Evolutionary conservation across 2,888 invertebrate species (phyloP).

Genomic region (Spilosoma lubricipeda): DNA sequence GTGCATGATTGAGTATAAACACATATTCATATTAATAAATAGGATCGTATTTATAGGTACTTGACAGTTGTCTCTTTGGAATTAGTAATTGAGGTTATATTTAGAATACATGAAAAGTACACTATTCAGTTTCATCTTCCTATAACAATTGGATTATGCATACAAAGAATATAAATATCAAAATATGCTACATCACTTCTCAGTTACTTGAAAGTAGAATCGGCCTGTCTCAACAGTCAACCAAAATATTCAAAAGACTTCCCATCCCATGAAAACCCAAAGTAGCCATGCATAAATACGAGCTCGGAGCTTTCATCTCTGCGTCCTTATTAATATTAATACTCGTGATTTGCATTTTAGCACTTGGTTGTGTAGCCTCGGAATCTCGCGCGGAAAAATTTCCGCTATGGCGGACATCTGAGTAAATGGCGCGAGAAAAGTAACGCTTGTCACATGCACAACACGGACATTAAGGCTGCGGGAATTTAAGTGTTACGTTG

Average conservation of each 20-base stretch:
- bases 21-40: too few species aligned
- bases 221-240: slow-evolving; percentile 15
- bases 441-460: slow-evolving; percentile 67
- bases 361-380: slow-evolving; percentile 58
- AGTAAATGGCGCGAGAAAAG: slow-evolving; percentile 83
- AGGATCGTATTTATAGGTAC: too few species aligned
- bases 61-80: too few species aligned
- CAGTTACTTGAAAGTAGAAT: slow-evolving; percentile 11
- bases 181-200: neutral
- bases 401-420: slow-evolving; percentile 77
- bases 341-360: slow-evolving; percentile 78
- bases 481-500: slow-evolving; percentile 50
- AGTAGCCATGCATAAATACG: slow-evolving; percentile 61
- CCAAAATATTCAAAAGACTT: slow-evolving; percentile 50
- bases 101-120: neutral
- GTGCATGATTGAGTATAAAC: too few species aligned
- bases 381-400: slow-evolving; percentile 69
- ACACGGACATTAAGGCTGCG: slow-evolving; percentile 65
- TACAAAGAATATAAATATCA: neutral
- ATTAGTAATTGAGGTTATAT: neutral
- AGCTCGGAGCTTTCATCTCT: slow-evolving; percentile 58
- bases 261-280: slow-evolving; percentile 51
- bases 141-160: neutral
- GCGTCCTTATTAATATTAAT: slow-evolving; percentile 75
- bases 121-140: neutral